Evolutionary conservation across 2,113 vertebrate genomes (phyloP), one percentile per base, ranked within the genome.

Genomic region (Prunella fulvescens): DNA sequence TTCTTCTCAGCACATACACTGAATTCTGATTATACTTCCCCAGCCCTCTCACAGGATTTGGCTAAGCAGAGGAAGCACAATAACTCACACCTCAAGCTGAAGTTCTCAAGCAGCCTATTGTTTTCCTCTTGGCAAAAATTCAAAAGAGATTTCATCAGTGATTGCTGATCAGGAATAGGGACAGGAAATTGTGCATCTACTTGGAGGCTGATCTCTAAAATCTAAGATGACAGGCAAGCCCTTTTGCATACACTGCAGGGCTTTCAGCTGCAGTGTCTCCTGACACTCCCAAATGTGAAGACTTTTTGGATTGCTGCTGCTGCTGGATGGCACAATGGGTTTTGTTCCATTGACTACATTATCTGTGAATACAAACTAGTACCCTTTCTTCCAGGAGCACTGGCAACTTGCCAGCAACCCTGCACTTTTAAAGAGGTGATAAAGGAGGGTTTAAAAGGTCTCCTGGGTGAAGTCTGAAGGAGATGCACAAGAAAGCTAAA

Each of bases 101-200:
- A 82, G 58, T 62, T 37, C 84, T 79, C 4, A 0, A 69, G 83
- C 60, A 37, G 39, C 65, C 72, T 62, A 35, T 88, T 89, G 72
- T 94, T 92, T 90, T 92, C 39, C 24, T 37, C 60, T 96, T 96
- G 94, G 90, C 95, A 93, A 58, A 74, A 26, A 60, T 81, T 90
- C 74, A 81, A 47, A 83, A 73, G 60, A 73, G 11, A 53, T 87
- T 96, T 94, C 76, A 79, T 84, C 95, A 81, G 62, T 11, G 0
- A 17, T 72, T 95, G 69, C 76, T 95, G 81, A 86, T 95, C 45
- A 23, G 5, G 65, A 86, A 72, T 6, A 61, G 19, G 25, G 58
- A 79, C 40, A 79, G 81, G 56, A 95, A 81, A 71, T 57, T 48
- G 19, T 89, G 0, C 44, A n/a, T 90, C 51, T 84, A 8, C 61